Evolutionary conservation across 2,888 invertebrate species (phyloP), one percentile per base, ranked within the genome.

Genomic region (Charanyca ferruginea): DNA sequence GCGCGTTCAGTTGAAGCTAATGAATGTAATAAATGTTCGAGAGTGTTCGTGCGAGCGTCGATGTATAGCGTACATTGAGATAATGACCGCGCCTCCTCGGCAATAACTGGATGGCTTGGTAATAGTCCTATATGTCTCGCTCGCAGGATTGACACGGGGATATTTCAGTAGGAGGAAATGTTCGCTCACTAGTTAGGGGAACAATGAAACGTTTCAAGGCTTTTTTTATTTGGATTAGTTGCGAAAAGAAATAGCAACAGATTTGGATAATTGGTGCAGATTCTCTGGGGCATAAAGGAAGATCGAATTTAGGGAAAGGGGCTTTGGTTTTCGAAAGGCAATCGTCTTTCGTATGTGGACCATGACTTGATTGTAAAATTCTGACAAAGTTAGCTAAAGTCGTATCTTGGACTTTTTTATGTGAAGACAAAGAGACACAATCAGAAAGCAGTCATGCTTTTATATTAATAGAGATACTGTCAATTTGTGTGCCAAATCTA

Each of bases 51-150:
- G 74, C 66, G 84, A 87, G 86, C 90, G 76, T 88, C 91, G 86
- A 92, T 91, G 91, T 90, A 92, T 92, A 80, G 85, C 77, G 73
- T 72, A 85, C 90, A 90, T 91, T 83, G 81, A 83, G 84, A 84
- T 90, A 90, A 90, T 88, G 89, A 85, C 86, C 66, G 73, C 83
- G 83, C 83, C 79, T 83, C 73, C 66, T 66, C 67, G 66, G 87
- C 84, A 86, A 84, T 87, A 83, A 82, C 84, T 77, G 81, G 83
- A 86, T 85, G 80, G 85, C 81, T 88, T 84, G 77, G 85, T 87
- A 88, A 87, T 87, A 83, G 78, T 70, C 71, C 74, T 76, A 82
- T 83, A 83, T 66, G 73, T 82, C 74, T 83, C 73, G 55, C 52
- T 45, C 49, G 44, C 49, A 32, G 73, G 73, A 76, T 76, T 78